Percentiles rank a stretch among this genome's conserved stretches.
phyloP scores from a whole-genome alignment of 1,140 invertebrate genomes.

The Trigoniulus corallinus region DNA sequence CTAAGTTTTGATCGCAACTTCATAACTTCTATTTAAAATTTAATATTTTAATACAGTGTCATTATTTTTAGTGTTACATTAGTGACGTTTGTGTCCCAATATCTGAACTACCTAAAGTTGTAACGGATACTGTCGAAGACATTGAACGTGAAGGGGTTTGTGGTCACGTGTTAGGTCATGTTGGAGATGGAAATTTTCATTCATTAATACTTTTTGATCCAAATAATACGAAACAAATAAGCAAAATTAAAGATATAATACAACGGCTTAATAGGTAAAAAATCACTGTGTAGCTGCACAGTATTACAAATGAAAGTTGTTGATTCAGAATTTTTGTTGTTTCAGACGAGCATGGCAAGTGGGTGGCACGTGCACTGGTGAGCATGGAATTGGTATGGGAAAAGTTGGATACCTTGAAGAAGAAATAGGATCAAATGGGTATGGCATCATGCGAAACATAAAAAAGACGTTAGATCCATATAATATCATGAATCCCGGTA shows the following conservation, averaged over 20 bases:
- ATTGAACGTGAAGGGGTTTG: slow-evolving; percentile 20
- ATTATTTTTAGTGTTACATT: too few relatives aligned
- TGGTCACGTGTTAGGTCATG: slow-evolving; percentile 37
- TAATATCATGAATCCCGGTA: slow-evolving; percentile 37
- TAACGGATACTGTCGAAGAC: slow-evolving; percentile 27
- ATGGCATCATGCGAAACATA: slow-evolving; percentile 29
- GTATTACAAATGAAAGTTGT: background rate
- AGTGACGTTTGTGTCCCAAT: slow-evolving; percentile 42
- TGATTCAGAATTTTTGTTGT: background rate
- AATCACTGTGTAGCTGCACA: too few relatives aligned
- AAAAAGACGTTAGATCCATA: slow-evolving; percentile 35
- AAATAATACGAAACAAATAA: slow-evolving; percentile 25
- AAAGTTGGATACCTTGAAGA: slow-evolving; percentile 30
- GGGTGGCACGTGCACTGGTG: slow-evolving; percentile 40
- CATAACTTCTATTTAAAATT: too few relatives aligned
- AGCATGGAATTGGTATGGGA: slow-evolving; percentile 39
- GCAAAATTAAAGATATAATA: too few relatives aligned
- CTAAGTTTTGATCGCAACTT: too few relatives aligned
- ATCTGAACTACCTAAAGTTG: slow-evolving; percentile 30
- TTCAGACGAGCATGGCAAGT: slow-evolving; percentile 29
- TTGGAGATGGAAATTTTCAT: slow-evolving; percentile 43
- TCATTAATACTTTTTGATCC: slow-evolving; percentile 30
- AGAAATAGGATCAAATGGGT: slow-evolving; percentile 28
- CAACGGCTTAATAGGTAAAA: too few relatives aligned
- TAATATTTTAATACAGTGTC: too few relatives aligned